phyloP scores from a whole-genome alignment of 2,113 vertebrate genomes.

The Phalacrocorax pelagicus region DNA sequence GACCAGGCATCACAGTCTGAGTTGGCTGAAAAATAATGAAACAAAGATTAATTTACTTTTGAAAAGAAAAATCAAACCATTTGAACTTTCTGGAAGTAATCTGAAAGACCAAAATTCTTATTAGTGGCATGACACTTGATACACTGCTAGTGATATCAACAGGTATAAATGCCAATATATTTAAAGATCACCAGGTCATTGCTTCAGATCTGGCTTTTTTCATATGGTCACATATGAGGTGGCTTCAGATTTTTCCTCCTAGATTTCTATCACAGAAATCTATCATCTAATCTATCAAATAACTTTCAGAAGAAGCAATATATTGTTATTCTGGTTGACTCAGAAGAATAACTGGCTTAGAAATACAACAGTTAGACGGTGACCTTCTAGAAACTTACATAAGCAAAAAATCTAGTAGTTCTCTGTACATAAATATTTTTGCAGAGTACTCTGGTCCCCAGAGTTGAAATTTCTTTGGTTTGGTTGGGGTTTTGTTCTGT shows the following conservation, averaged over 20 bases:
- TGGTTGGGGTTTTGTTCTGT: background rate
- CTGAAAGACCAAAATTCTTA: background rate
- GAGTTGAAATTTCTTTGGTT: background rate
- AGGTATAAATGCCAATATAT: background rate
- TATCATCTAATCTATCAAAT: background rate
- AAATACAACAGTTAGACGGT: background rate
- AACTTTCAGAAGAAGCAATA: background rate
- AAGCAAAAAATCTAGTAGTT: background rate
- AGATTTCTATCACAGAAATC: background rate
- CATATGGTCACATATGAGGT: background rate
- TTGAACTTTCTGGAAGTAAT: background rate
- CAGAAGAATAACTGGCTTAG: background rate
- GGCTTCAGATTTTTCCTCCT: background rate
- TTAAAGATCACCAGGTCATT: background rate
- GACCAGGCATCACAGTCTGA: conserved; percentile 98
- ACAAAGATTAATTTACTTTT: background rate
- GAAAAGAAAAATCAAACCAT: background rate
- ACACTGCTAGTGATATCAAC: background rate
- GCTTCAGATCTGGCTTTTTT: background rate
- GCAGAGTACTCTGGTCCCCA: background rate
- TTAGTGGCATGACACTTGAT: background rate
- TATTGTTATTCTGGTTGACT: background rate
- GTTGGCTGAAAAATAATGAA: conserved; percentile 83
- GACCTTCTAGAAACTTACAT: background rate
- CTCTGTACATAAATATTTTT: background rate